Base-by-base conservation (phyloP, 2,113 vertebrate genomes). In the Aegotheles bennettii region DNA sequence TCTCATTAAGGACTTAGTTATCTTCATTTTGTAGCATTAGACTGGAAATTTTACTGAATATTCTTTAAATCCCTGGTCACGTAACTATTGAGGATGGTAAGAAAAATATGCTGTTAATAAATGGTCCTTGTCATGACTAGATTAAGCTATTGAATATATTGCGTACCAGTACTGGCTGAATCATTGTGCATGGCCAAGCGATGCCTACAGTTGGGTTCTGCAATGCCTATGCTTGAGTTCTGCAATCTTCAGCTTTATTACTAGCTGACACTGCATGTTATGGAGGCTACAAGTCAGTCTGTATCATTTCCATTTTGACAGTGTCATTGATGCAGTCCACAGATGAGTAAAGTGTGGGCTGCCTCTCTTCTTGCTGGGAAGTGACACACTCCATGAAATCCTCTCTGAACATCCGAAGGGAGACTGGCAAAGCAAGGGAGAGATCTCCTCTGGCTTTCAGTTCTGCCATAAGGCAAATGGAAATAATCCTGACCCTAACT, bases 401-500 rank as follows among this genome's bases (percentile, higher is more conserved):
- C 26, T 77, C 76, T 81, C 76, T 64, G 16, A 82, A 87, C 60
- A 82, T 86, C 67, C 67, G 60, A 92, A 88, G 35, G 9, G 21
- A 78, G 77, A 21, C 80, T 90, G 73, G 51, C 82, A 92, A 74
- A 90, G 67, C 76, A 53, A 20, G 86, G 64, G n/a, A 85, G 75
- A 65, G 64, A 88, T 79, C 45, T 97, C 56, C 45, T 86, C 56
- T 70, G 81, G 65, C 69, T 93, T 86, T 92, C 57, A 53, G 20
- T 89, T 95, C 54, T 93, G 77, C 74, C 67, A 25, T 59, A 42
- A 61, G 61, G 82, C 68, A 64, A 92, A 76, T 11, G 19, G 91
- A 63, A n/a, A 42, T 88, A 71, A 83, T 81, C 47, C 61, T 87
- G 83, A 91, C 84, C 90, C 81, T 92, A 87, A 89, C 21, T 78